Evolutionary conservation across 2,113 vertebrate species (phyloP), one percentile per base, ranked within the genome.

Genomic region (Mirza zaza): DNA sequence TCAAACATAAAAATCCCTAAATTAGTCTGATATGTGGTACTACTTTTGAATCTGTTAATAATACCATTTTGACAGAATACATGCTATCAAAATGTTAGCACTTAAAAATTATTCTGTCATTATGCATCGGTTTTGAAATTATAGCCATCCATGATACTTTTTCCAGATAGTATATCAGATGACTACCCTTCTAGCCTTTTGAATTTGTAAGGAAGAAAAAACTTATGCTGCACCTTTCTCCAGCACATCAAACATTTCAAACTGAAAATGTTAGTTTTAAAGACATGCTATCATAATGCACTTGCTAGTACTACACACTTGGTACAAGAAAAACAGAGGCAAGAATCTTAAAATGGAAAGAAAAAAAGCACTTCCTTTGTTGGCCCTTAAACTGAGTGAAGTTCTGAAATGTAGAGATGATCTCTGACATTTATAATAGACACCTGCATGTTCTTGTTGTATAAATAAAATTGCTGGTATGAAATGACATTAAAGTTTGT

Each of bases 391-490:
- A 83, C 79, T 32, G n/a, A 90, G 79, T 67, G 71, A 90, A 90
- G 81, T 84, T 94, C 90, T 84, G 80, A 89, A 68, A 88, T 90
- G 93, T 86, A 71, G 75, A 94, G 87, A 92, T 61, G 39, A 75
- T 79, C 63, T 94, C 73, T 98, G 94, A 87, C 50, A 45, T 96
- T 81, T 95, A 90, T 91, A 96, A 57, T 57, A 79, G 94, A 95
- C 36, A 48, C 96, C 2, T 97, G 94, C 97, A 92, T 97, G 95
- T 97, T 96, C 87, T 94, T 97, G 70, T 70, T 98, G 55, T 98
- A 97, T 98, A 98, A 98, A 96, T 98, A 98, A 98, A 98, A 82
- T 45, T 97, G 88, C 88, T 93, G 89, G 63, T 95, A 88, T 97
- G 71, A 83, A 90, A 14, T 92, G 75, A 75, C 52, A 96, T 87